These are phyloP conservation scores for Menura novaehollandiae DNA, from an alignment of 2,113 vertebrate species.

Conservation along the genomic window DNA sequence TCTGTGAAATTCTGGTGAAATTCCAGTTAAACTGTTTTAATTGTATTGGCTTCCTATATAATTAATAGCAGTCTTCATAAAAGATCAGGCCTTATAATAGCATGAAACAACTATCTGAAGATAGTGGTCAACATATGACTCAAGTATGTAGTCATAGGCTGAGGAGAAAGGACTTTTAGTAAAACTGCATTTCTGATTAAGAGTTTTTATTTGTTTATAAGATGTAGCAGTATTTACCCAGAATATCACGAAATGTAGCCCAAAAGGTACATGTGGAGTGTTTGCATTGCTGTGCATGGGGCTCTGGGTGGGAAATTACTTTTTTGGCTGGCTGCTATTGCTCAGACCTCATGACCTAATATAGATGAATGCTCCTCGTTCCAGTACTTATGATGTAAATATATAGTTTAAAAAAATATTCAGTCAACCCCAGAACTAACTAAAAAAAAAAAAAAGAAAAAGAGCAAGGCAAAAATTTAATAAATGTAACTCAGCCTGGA, in stretches of 20 bases:
- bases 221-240: neutral
- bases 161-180: neutral
- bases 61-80: neutral
- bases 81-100: neutral
- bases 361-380: neutral
- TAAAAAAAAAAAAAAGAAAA: neutral
- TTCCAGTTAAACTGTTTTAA: neutral
- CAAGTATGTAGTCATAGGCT: neutral
- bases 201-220: neutral
- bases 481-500: neutral
- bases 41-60: neutral
- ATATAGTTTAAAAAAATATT: neutral
- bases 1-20: neutral
- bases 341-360: neutral
- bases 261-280: neutral
- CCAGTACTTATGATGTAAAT: neutral
- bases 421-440: neutral
- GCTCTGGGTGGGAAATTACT: neutral
- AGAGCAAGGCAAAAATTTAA: neutral
- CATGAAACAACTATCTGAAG: neutral
- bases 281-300: accelerated
- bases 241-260: neutral
- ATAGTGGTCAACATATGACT: neutral
- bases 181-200: neutral
- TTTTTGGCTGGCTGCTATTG: neutral